Evolutionary conservation across 2,113 vertebrate species (phyloP), one percentile per base, ranked within the genome.

Genomic region (Drymodes brunneopygia): DNA sequence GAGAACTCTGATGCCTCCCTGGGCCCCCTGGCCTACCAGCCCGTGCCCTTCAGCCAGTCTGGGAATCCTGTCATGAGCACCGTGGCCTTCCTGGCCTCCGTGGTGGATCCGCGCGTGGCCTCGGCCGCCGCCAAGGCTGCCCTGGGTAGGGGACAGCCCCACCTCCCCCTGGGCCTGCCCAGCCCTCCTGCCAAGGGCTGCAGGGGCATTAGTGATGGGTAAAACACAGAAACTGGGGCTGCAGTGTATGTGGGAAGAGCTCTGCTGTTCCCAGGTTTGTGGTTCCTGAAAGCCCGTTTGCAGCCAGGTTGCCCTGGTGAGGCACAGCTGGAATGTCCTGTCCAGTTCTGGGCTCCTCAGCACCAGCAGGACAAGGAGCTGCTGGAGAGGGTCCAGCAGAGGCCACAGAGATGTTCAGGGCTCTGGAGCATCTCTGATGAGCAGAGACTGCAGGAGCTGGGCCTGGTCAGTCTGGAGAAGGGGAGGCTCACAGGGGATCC

Each of bases 51-150:
- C 98, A 99, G 99, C 98, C 99, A 99, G 94, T 99, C 99, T 0
- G 99, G 99, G 47, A 99, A 99, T 82, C 99, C 99, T 0, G 99
- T 99, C 56, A 99, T 99, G 99, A 99, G 99, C 97, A 99, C 99
- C 0, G 99, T 99, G 4, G 99, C 99, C 18, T 99, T 99, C 92
- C 97, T 99, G 96, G 99, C 99, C 2, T 99, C 99, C 0, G 99
- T 99, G 82, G 99, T 99, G 28, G 99, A 99, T 73, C 99, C 99
- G 2, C 97, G 99, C 2, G 99, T 99, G 91, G 99, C 99, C 0
- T 99, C 99, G 1, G 99, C 99, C 2, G 99, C 99, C 0, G 99
- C 99, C 4, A 99, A 98, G 94, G 99, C 99, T 1, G 99, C 99
- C 1, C 94, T 99, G 14, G 99, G 99, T 99, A 97, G 15, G 94